These are phyloP conservation scores for Silurus asotus DNA, from an alignment of 2,113 vertebrate species.

Conservation along the genomic window DNA sequence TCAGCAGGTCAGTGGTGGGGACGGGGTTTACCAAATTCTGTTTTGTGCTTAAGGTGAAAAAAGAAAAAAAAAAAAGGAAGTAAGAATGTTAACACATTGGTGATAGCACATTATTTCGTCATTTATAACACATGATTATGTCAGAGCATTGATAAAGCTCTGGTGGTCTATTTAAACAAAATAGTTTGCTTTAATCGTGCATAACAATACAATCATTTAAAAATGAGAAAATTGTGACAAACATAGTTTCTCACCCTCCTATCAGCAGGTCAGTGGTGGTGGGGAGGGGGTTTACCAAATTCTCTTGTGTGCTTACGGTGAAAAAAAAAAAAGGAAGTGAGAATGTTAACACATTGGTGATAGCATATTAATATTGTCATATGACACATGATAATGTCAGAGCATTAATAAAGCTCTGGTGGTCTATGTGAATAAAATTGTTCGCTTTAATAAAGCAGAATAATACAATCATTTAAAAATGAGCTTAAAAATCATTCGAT, in stretches of 20 bases:
- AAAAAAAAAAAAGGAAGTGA: background rate
- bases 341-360: constrained; percentile 44
- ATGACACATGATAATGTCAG: background rate
- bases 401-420: constrained; percentile 54
- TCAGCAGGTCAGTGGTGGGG: constrained; percentile 60
- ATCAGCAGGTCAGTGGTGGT: constrained; percentile 60
- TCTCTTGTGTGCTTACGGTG: constrained; percentile 52
- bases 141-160: constrained; percentile 46
- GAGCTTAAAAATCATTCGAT: background rate
- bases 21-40: constrained; percentile 51
- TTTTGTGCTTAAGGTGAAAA: constrained; percentile 48
- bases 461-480: background rate
- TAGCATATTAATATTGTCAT: background rate
- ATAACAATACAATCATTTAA: background rate
- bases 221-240: background rate
- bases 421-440: constrained; percentile 38
- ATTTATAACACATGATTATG: background rate
- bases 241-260: constrained; percentile 56
- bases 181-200: background rate
- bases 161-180: constrained; percentile 53
- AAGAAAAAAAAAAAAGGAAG: background rate
- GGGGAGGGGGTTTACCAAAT: constrained; percentile 53
- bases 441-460: background rate
- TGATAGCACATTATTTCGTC: constrained; percentile 2
- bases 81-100: constrained; percentile 39